These are phyloP conservation scores for Lepidocyrtinus sp. DNA, from an alignment of 2,888 invertebrate genomes.

Conservation along the genomic window DNA sequence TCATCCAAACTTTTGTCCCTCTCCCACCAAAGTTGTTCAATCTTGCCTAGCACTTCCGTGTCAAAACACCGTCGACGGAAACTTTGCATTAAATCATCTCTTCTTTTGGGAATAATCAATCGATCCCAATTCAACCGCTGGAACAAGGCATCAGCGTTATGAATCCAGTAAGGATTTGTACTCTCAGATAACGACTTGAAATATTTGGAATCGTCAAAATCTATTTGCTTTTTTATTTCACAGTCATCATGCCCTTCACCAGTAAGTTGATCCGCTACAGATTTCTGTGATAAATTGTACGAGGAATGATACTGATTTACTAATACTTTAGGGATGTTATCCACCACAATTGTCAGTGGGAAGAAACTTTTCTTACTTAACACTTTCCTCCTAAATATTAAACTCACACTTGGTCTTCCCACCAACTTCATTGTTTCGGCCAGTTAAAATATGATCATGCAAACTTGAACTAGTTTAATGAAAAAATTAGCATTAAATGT, in stretches of 20 bases:
- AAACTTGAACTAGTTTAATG: too few relatives aligned
- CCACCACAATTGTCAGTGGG: too few relatives aligned
- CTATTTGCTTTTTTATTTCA: too few relatives aligned
- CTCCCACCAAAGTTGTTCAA: slow-evolving; percentile 73
- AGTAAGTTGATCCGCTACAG: background rate
- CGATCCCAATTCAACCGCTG: slow-evolving; percentile 76
- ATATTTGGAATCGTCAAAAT: slow-evolving; percentile 37
- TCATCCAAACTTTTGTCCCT: slow-evolving; percentile 59
- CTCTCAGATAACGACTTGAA: slow-evolving; percentile 49
- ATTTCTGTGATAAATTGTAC: too few relatives aligned
- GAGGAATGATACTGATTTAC: too few relatives aligned
- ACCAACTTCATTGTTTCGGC: too few relatives aligned
- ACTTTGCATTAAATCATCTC: slow-evolving; percentile 78
- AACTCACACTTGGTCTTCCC: too few relatives aligned
- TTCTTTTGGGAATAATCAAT: slow-evolving; percentile 78
- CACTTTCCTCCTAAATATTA: too few relatives aligned
- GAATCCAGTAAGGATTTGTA: slow-evolving; percentile 44
- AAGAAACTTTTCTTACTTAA: too few relatives aligned
- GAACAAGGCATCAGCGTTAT: slow-evolving; percentile 49
- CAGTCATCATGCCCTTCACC: background rate
- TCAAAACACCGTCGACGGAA: slow-evolving; percentile 82
- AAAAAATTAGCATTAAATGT: too few relatives aligned
- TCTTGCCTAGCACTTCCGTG: slow-evolving; percentile 61
- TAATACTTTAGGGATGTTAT: too few relatives aligned
- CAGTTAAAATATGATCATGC: too few relatives aligned